Base-by-base conservation (phyloP, 2,888 invertebrate species). In the Tetragonula carbonaria region DNA sequence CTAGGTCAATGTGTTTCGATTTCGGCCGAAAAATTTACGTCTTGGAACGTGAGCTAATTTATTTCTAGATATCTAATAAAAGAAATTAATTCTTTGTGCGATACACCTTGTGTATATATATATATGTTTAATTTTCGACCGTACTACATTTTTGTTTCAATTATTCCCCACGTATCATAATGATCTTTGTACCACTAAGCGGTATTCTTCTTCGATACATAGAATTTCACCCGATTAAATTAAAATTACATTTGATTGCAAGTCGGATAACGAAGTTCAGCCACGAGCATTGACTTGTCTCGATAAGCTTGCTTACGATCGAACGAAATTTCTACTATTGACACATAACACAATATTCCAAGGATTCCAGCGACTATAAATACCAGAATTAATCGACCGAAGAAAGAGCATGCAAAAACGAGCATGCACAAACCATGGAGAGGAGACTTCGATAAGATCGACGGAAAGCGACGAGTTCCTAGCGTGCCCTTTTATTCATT, bases 361-460 rank as follows among this genome's bases (percentile, higher is more conserved):
- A 28, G 14, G 28, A 8, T 33, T 33, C 33, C 33, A 33, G 33
- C 33, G 33, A 3, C 33, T 33, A 33, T 16, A n/a, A 57, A 3
- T 8, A 55, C 33, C 28, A 18, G 23, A 38, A 28, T 68, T 71
- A 67, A 77, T 59, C 23, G 74, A n/a, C 23, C n/a, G 38, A 16
- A 59, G 71, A 18, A 74, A 66, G 67, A 33, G 67, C 68, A 23
- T 4, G 62, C 38, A 33, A 51, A 28, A 23, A 59, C 65, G 13
- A 0, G 70, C 11, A 28, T 28, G 28, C 28, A 28, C 2, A 16
- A 23, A 51, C 1, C 5, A 5, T 23, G 2, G 18, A 28, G 16
- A 28, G 16, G 23, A 57, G n/a, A 18, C 11, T 4, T 57, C 28
- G 83, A 83, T 77, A 77, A 78, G 84, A 77, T 82, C 71, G 55